Base-by-base conservation (phyloP, 2,888 invertebrate species). In the Oegoconia quadripuncta region DNA sequence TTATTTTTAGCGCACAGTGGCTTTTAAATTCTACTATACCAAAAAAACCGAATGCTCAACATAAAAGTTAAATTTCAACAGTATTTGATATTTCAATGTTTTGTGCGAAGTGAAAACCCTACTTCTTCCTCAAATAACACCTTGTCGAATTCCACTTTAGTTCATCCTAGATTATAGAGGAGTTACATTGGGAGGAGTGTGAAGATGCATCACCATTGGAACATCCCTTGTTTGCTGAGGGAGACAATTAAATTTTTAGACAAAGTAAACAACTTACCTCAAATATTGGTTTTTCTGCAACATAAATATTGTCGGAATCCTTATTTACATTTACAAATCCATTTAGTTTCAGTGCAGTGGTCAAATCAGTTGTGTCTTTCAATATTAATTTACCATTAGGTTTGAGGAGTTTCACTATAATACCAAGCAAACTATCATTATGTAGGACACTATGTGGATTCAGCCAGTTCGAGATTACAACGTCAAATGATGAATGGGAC, bases 211-310 rank as follows among this genome's bases (percentile, higher is more conserved):
- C n/a, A n/a, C n/a, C n/a, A n/a, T n/a, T n/a, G n/a, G n/a, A n/a
- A n/a, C n/a, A n/a, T n/a, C n/a, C n/a, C n/a, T n/a, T n/a, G n/a
- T n/a, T n/a, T n/a, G n/a, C n/a, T n/a, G n/a, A n/a, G n/a, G n/a
- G n/a, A n/a, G n/a, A 5, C 12, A 7, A 15, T 11, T 11, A 30
- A 27, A 32, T 18, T 37, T 22, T 36, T 13, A 29, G 13, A 36
- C 17, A 17, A 9, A 14, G 12, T 8, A 27, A 0, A 20, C 11
- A 12, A 7, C 4, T 75, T 60, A 90, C 89, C 86, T 93, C 91
- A 81, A 93, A 95, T 52, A 89, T 90, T 3, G 94, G 93, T 70
- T 93, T 94, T 39, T 89, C 84, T 43, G 90, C 88, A 25, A 81
- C 69, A 53, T 64, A 77, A 30, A 88, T 44, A 52, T 69, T 62